Conservation (phyloP, 2,113 vertebrate genomes). For the Limnothrissa miodon region DNA sequence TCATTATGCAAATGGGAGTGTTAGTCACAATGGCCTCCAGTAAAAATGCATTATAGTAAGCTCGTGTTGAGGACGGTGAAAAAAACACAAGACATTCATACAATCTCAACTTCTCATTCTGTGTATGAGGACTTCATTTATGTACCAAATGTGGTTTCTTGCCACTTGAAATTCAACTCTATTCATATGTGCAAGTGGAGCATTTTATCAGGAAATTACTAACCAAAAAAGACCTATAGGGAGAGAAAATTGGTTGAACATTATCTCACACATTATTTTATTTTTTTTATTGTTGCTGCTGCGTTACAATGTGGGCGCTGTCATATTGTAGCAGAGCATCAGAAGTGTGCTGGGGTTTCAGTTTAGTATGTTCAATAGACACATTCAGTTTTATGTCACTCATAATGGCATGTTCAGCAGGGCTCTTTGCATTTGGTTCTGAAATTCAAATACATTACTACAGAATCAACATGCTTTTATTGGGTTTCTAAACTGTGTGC, state of each 20-base stretch:
- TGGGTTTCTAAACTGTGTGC: not conserved
- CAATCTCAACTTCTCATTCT: not conserved
- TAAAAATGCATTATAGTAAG: conserved; percentile 46
- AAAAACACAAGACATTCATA: conserved; percentile 26
- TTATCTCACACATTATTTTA: not conserved
- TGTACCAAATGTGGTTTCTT: not conserved
- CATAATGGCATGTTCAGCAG: not conserved
- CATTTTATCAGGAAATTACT: not conserved
- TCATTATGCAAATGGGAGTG: conserved; percentile 41
- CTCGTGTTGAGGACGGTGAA: conserved; percentile 36
- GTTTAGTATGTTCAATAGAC: not conserved
- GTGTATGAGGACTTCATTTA: not conserved
- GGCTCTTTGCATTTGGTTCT: not conserved
- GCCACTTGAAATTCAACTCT: not conserved
- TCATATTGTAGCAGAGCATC: not conserved
- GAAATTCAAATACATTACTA: not conserved
- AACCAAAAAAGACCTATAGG: not conserved
- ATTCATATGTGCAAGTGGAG: not conserved
- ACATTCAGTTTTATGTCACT: not conserved
- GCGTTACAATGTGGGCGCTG: not conserved
- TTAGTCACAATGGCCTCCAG: conserved; percentile 41
- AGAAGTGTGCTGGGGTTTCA: not conserved
- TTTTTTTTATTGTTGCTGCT: not conserved
- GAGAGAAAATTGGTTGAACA: not conserved
- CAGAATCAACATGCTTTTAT: not conserved